Base-by-base conservation (phyloP, 2,888 invertebrate species). In the Crocallis elinguaria region DNA sequence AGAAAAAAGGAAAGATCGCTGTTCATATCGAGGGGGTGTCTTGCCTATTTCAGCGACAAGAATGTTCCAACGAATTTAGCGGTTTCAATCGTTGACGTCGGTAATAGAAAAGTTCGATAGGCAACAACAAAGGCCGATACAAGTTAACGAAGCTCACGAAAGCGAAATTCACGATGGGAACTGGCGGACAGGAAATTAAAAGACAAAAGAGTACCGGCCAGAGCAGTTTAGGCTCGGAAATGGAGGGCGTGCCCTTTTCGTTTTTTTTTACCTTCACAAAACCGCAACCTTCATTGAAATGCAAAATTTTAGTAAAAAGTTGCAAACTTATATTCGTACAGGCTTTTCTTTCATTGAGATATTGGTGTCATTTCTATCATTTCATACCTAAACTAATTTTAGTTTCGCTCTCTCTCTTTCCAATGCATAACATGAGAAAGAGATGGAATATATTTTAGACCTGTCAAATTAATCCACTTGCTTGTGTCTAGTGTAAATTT, bases 71-170 rank as follows among this genome's bases (percentile, higher is more conserved):
- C 73, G 70, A 82, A 88, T 89, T 88, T 83, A 78, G 85, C 82
- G 86, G 86, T 87, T 85, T 82, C 84, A 82, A 87, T 88, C 85
- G 83, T 87, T 88, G 81, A 82, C 73, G 77, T 79, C 67, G 74
- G 84, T 90, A 89, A 91, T 89, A 86, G 86, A 84, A 88, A 91
- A 90, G 89, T 89, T 91, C 86, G 87, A 87, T 87, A 85, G 79
- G 83, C 77, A 88, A 85, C 85, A 87, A 88, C 88, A 89, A 88
- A 89, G 84, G 78, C 73, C 76, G 86, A 84, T 84, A 88, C 83
- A 88, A 89, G 86, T 87, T 88, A 91, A 88, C 86, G 88, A 88
- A 84, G 86, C 83, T 83, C 82, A 83, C 83, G 86, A 87, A 89
- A 89, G 84, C 79, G 74, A 88, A 90, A 89, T 86, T 88, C 83